Evolutionary conservation across 2,113 vertebrate genomes (phyloP), one percentile per base, ranked within the genome.

Genomic region (Sigmodon hispidus): DNA sequence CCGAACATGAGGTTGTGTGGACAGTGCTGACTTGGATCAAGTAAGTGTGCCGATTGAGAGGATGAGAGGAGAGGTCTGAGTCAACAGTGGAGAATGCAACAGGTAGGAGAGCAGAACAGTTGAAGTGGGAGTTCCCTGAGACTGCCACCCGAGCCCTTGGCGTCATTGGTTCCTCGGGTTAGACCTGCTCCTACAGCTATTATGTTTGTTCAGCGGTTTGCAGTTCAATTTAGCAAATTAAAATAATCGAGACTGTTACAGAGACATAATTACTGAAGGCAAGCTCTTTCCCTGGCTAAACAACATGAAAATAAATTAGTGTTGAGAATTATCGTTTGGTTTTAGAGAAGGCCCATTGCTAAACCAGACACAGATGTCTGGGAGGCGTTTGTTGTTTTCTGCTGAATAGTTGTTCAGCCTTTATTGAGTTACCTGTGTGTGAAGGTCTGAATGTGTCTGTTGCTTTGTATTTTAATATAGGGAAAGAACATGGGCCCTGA

Each of bases 1-100:
- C 76, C 61, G 87, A 79, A 63, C 61, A 73, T 85, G 24, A 95
- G 95, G 19, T 81, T 91, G 48, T 79, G 36, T 90, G 65, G 86
- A 94, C 89, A 91, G 83, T 90, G 69, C 45, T 90, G 45, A 69
- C 67, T 94, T 96, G 40, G 36, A 90, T 90, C 87, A 94, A 65
- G 87, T 92, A 89, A 93, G 75, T 50, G 52, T 93, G 92, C 89
- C 88, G 19, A 50, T 67, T 55, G 43, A 92, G 52, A 88, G 75
- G n/a, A 72, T 69, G 12, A 89, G 55, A 86, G 75, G 67, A 95
- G 75, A 96, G 85, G 45, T 89, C 67, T 96, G 76, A 97, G 88
- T 96, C 96, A 97, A 52, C 67, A 45, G 40, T 77, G n/a, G 90
- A 57, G 89, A 92, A 69, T 81, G 65, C 77, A 75, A n/a, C 72